Evolutionary conservation across 2,113 vertebrate species (phyloP).

Genomic region (Oryctolagus cuniculus): mOryCun1.1 NC_091436.1:87063501-87064000

Average conservation of each 20-base stretch:
- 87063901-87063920: neutral
- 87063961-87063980: neutral
- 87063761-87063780: neutral
- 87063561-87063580: neutral
- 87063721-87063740: neutral
- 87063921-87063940: conserved; percentile 33
- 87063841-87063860: neutral
- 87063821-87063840: neutral
- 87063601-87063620: neutral
- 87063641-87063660: neutral
- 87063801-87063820: neutral
- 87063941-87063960: neutral
- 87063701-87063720: neutral
- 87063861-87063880: neutral
- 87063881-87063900: neutral
- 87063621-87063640: neutral
- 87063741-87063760: neutral
- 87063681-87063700: neutral
- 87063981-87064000: neutral
- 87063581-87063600: conserved; percentile 31
- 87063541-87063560: too few species aligned
- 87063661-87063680: neutral
- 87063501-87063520: too few species aligned
- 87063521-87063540: too few species aligned
- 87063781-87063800: neutral